These are phyloP conservation scores for Eumerus sabulonum DNA, from an alignment of 2,888 invertebrate species.

Conservation along the genomic window DNA sequence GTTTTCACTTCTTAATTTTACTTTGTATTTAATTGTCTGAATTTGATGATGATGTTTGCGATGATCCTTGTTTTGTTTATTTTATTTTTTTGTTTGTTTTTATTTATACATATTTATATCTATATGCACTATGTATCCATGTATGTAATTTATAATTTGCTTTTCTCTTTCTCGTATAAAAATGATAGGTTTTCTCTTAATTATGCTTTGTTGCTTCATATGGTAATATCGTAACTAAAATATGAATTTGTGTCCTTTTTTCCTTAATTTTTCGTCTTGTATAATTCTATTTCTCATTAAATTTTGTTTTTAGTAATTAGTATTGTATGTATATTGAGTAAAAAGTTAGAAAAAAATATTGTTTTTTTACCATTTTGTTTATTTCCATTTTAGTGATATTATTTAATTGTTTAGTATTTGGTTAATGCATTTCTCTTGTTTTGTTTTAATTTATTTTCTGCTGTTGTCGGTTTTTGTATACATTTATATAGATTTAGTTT, in stretches of 20 bases:
- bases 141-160: conserved; percentile 51
- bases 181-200: conserved; percentile 67
- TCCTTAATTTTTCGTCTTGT: conserved; percentile 33
- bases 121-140: too few species aligned
- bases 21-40: conserved; percentile 67
- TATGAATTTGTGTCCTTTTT: conserved; percentile 53
- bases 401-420: conserved; percentile 67
- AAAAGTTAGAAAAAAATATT: conserved; percentile 69
- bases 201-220: conserved; percentile 56
- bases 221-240: conserved; percentile 68
- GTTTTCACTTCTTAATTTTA: conserved; percentile 64
- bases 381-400: conserved; percentile 69
- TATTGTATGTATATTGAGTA: conserved; percentile 69
- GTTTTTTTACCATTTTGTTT: conserved; percentile 53
- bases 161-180: conserved; percentile 67
- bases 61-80: conserved; percentile 60
- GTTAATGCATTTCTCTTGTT: conserved; percentile 54
- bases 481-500: too few species aligned
- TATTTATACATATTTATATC: neutral
- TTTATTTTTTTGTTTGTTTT: conserved; percentile 26
- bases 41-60: conserved; percentile 68
- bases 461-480: conserved; percentile 23
- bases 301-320: conserved; percentile 56
- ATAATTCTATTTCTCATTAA: conserved; percentile 58
- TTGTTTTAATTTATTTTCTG: conserved; percentile 17